Percentiles rank a stretch among this genome's conserved stretches.
These are phyloP conservation scores for Trachelus tabidus DNA, from an alignment of 2,888 invertebrate genomes.

Conservation along the genomic window DNA sequence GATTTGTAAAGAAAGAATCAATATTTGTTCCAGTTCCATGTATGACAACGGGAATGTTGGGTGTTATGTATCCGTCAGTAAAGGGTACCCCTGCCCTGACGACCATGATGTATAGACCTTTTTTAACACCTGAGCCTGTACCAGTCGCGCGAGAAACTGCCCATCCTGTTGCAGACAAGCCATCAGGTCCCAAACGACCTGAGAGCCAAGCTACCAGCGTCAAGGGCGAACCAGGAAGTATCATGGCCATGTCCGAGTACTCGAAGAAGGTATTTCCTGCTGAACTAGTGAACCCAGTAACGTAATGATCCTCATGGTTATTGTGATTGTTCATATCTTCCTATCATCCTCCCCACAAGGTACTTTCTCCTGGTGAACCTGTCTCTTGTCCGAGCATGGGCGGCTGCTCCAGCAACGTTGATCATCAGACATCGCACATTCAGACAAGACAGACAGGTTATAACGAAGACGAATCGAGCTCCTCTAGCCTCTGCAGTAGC, in stretches of 20 bases:
- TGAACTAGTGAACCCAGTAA: not conserved
- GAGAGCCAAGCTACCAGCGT: slow-evolving; percentile 70
- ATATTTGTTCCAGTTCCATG: slow-evolving; percentile 71
- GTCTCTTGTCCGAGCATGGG: slow-evolving; percentile 52
- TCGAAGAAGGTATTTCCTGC: slow-evolving; percentile 67
- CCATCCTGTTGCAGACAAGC: slow-evolving; percentile 23
- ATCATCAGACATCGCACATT: slow-evolving; percentile 23
- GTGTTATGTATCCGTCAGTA: slow-evolving; percentile 72
- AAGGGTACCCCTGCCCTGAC: slow-evolving; percentile 42
- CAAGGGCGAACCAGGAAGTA: slow-evolving; percentile 70
- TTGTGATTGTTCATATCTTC: slow-evolving; percentile 4
- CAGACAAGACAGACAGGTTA: slow-evolving; percentile 35
- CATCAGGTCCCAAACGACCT: slow-evolving; percentile 53
- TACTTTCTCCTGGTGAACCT: slow-evolving; percentile 42
- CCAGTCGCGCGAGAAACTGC: slow-evolving; percentile 22
- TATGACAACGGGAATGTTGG: slow-evolving; percentile 66
- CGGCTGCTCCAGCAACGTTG: slow-evolving; percentile 40
- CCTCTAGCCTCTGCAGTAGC: slow-evolving; percentile 60
- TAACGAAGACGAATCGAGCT: slow-evolving; percentile 53
- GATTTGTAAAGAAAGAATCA: not conserved
- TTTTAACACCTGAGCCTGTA: slow-evolving; percentile 59
- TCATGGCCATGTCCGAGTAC: slow-evolving; percentile 70
- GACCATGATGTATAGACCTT: slow-evolving; percentile 72
- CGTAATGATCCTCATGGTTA: not conserved
- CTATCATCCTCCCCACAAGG: slow-evolving; percentile 20